Evolutionary conservation across 2,797 vertebrate genomes (phyloP).

Genomic region (Tapirus indicus): DNA sequence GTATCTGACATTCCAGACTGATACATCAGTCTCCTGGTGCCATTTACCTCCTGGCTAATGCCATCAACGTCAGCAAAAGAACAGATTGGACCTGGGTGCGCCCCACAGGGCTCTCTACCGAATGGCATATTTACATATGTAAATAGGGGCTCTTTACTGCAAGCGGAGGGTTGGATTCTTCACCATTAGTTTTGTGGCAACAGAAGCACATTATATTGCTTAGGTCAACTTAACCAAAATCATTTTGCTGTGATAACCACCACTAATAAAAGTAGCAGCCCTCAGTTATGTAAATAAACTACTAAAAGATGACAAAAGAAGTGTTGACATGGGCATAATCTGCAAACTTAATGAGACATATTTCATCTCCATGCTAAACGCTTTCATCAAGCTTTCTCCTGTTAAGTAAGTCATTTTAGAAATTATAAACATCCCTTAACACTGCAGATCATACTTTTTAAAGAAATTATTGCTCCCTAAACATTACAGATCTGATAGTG

Average conservation of each 20-base stretch:
- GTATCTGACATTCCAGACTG: conserved; percentile 52
- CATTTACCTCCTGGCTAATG: conserved; percentile 65
- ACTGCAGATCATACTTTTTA: conserved; percentile 64
- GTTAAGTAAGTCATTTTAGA: conserved; percentile 61
- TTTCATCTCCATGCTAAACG: conserved; percentile 63
- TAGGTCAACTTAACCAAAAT: conserved; percentile 46
- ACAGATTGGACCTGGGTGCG: conserved; percentile 53
- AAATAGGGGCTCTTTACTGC: background rate
- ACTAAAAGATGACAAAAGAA: conserved; percentile 62
- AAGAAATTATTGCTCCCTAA: conserved; percentile 76
- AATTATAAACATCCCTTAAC: conserved; percentile 72
- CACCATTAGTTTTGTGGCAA: conserved; percentile 6
- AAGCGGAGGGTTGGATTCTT: background rate
- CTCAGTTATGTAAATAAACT: conserved; percentile 70
- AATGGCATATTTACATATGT: conserved; percentile 67
- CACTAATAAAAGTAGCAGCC: conserved; percentile 54
- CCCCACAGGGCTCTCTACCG: conserved; percentile 23
- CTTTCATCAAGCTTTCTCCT: conserved; percentile 61
- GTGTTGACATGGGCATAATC: conserved; percentile 46
- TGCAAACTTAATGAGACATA: conserved; percentile 70
- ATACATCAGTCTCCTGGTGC: conserved; percentile 49
- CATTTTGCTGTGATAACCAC: conserved; percentile 41
- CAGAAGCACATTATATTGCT: conserved; percentile 1
- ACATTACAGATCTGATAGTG: conserved; percentile 58
- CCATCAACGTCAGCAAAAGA: conserved; percentile 71